phyloP scores from a whole-genome alignment of 2,113 vertebrate genomes.

The Merops nubicus region DNA sequence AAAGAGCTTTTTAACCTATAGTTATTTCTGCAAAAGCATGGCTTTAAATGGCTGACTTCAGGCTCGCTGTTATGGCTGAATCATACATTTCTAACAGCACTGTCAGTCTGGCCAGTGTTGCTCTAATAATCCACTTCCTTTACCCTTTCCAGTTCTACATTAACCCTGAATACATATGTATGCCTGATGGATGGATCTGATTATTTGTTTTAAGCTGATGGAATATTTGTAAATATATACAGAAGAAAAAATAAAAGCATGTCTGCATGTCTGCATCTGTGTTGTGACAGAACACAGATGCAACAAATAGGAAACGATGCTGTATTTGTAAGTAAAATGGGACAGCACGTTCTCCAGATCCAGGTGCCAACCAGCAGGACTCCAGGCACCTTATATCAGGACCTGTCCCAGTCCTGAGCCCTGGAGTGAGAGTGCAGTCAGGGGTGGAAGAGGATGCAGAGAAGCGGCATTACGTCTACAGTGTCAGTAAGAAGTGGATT shows the following conservation, averaged over 20 bases:
- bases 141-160: background rate
- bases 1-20: background rate
- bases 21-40: background rate
- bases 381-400: background rate
- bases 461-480: background rate
- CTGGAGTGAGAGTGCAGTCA: background rate
- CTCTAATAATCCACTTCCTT: background rate
- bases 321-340: background rate
- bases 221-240: background rate
- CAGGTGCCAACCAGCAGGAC: background rate
- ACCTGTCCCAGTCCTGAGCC: background rate
- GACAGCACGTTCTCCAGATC: background rate
- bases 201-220: background rate
- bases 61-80: background rate
- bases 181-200: background rate
- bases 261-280: too few species aligned
- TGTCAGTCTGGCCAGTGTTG: background rate
- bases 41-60: background rate
- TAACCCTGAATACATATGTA: background rate
- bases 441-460: background rate
- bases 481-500: background rate
- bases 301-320: background rate
- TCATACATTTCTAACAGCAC: background rate
- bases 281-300: background rate
- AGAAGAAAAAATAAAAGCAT: background rate